Conservation (phyloP, 2,888 invertebrate genomes). For the Tetrapedia diversipes region DNA sequence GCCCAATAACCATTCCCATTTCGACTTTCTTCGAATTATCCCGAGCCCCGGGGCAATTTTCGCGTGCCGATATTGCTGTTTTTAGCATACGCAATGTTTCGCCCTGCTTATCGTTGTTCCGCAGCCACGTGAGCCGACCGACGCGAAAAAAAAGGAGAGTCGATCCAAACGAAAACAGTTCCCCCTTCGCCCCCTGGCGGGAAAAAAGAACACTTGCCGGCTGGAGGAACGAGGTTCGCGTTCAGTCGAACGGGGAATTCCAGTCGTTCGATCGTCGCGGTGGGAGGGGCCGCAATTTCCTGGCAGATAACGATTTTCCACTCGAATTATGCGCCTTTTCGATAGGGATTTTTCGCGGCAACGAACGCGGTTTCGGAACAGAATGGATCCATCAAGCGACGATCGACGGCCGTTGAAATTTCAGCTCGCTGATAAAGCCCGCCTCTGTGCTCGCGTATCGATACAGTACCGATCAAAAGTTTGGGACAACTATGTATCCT, state of each 20-base stretch:
- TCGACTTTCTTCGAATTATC: slow-evolving; percentile 4
- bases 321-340: slow-evolving; percentile 60
- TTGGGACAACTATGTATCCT: no score
- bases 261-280: slow-evolving; percentile 54
- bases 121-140: neutral
- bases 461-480: no score
- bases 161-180: no score
- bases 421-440: neutral
- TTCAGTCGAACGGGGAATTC: slow-evolving; percentile 50
- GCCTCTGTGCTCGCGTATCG: no score
- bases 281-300: slow-evolving; percentile 59
- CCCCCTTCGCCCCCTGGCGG: no score
- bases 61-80: slow-evolving; percentile 14
- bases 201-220: slow-evolving; percentile 32
- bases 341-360: slow-evolving; percentile 50
- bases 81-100: slow-evolving; percentile 26
- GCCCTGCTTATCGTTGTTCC: slow-evolving; percentile 19
- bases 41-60: neutral
- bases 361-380: slow-evolving; percentile 45
- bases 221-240: neutral
- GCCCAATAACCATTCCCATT: slow-evolving; percentile 2
- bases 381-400: slow-evolving; percentile 58
- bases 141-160: neutral
- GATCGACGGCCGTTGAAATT: slow-evolving; percentile 15
- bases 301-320: slow-evolving; percentile 53